Evolutionary conservation across 2,797 vertebrate species (phyloP).

Genomic region (Sebastolobus altivelis): DNA sequence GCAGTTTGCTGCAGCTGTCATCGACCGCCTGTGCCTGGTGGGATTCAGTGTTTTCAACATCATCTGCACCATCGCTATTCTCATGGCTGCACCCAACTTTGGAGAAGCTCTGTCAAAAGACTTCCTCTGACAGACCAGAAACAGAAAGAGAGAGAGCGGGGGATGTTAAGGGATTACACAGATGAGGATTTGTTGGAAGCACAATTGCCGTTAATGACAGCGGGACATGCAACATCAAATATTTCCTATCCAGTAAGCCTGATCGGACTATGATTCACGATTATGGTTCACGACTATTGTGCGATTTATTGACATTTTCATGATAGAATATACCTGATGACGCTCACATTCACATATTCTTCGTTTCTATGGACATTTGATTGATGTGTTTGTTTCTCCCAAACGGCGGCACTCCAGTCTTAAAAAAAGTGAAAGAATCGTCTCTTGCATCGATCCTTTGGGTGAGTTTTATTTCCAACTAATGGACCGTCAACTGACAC

Average conservation of each 20-base stretch:
- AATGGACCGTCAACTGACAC: neutral
- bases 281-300: neutral
- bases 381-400: neutral
- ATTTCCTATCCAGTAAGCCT: conserved; percentile 2
- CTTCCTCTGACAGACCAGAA: conserved; percentile 81
- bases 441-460: neutral
- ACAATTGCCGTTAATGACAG: conserved; percentile 52
- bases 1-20: conserved; percentile 89
- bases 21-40: conserved; percentile 88
- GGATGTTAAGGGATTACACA: neutral
- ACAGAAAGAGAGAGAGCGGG: neutral
- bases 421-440: neutral
- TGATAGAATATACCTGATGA: neutral
- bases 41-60: conserved; percentile 90
- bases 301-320: neutral
- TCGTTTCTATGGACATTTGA: neutral
- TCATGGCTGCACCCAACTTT: conserved; percentile 90
- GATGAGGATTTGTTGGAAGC: conserved; percentile 45
- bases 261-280: conserved; percentile 14
- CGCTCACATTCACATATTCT: neutral
- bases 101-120: conserved; percentile 89
- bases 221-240: conserved; percentile 26
- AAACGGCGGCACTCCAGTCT: neutral
- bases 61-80: conserved; percentile 89
- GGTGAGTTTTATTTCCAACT: neutral